A percentile compares a stretch with the other conserved stretches of the same genome.
Evolutionary conservation across 30 jellyfish, hydroid and myxozoan genomes (phyloP).

Genomic region (Turritopsis dohrnii): DNA sequence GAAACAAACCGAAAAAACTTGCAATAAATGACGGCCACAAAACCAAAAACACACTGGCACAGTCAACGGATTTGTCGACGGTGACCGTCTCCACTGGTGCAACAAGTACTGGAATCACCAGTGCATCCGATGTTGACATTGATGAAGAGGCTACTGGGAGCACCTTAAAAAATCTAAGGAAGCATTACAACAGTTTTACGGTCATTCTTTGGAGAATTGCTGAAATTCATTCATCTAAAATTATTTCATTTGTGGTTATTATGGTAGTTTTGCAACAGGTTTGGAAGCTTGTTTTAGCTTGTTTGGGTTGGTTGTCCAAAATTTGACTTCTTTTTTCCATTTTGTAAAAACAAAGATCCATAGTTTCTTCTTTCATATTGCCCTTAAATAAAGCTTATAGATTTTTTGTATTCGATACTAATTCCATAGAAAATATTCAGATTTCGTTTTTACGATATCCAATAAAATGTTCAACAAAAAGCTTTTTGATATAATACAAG

Average conservation of each 20-base stretch:
- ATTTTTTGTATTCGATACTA: too few species aligned
- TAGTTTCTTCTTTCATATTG: too few species aligned
- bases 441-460: too few species aligned
- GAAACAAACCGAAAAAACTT: background rate
- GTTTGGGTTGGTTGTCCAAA: too few species aligned
- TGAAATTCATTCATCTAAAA: conserved; percentile 67
- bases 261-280: conserved; percentile 96
- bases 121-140: background rate
- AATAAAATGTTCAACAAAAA: too few species aligned
- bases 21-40: background rate
- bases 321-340: too few species aligned
- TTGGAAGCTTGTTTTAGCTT: background rate
- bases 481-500: too few species aligned
- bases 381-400: too few species aligned
- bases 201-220: conserved; percentile 69
- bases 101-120: background rate
- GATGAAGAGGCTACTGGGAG: background rate
- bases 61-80: background rate
- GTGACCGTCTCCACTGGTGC: background rate
- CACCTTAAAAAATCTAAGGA: background rate
- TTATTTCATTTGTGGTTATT: conserved; percentile 70
- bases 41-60: background rate
- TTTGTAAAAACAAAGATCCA: too few species aligned
- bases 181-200: conserved; percentile 25
- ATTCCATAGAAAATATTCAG: too few species aligned